Evolutionary conservation across 2,113 vertebrate species (phyloP).

Genomic region (Macrotus californicus): DNA sequence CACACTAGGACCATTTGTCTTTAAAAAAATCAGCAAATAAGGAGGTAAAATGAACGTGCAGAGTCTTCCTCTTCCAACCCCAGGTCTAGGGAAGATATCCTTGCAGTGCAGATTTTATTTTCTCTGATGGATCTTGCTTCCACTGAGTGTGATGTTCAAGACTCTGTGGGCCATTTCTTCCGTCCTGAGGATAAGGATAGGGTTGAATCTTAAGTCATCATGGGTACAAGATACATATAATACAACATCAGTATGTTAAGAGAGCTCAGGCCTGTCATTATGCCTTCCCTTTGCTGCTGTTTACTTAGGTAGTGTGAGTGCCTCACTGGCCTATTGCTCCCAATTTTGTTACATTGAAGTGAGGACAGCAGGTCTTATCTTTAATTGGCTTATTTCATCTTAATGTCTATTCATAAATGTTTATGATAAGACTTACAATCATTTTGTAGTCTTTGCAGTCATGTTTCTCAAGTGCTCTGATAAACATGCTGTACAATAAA

Average conservation of each 20-base stretch:
- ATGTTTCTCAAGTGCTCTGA: background rate
- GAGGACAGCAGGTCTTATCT: background rate
- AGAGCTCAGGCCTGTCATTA: background rate
- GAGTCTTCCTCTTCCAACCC: background rate
- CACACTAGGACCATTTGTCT: background rate
- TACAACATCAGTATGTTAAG: background rate
- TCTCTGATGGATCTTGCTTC: background rate
- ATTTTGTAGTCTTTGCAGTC: background rate
- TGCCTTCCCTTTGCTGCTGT: background rate
- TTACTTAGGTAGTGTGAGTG: background rate
- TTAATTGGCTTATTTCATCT: background rate
- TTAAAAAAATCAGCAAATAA: background rate
- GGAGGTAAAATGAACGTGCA: background rate
- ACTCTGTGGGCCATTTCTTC: background rate
- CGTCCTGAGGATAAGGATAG: background rate
- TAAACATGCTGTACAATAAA: background rate
- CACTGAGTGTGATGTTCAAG: background rate
- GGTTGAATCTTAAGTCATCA: background rate
- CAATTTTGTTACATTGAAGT: background rate
- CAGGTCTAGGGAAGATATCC: background rate
- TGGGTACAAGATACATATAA: background rate
- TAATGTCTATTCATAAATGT: background rate
- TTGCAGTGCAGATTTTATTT: background rate
- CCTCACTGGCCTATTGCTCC: background rate
- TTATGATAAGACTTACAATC: background rate